Percentiles rank a stretch among this genome's conserved stretches.
Conservation (phyloP, 2,113 vertebrate species). For the Tringa solitaria region DNA sequence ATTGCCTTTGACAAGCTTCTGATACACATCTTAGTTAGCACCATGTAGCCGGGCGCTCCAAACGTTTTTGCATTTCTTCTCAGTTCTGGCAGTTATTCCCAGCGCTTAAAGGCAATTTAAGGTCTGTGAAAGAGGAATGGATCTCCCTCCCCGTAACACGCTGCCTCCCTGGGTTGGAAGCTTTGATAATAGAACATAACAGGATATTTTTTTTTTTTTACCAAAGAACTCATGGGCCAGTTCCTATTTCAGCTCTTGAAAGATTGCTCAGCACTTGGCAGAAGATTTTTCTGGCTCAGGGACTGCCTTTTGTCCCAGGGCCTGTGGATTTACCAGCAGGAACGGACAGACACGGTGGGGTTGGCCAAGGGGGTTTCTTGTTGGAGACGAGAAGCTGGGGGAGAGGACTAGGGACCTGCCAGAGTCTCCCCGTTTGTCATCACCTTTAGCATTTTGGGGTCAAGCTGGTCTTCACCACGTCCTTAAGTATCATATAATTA, state of each 20-base stretch:
- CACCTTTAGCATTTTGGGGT: neutral
- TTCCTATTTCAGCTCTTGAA: neutral
- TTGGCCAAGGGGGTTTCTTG: neutral
- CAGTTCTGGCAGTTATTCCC: neutral
- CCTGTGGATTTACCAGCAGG: neutral
- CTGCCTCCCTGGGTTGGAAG: neutral
- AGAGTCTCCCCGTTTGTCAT: neutral
- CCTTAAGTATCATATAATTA: neutral
- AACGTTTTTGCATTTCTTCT: neutral
- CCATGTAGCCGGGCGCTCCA: neutral
- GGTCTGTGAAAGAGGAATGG: neutral
- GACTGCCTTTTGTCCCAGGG: neutral
- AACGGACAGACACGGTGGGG: rapidly evolving
- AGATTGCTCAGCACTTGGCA: neutral
- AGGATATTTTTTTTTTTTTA: neutral
- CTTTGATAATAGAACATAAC: neutral
- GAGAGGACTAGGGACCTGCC: neutral
- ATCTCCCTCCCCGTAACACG: neutral
- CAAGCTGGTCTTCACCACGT: neutral
- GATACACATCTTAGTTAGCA: neutral
- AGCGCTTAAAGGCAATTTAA: neutral
- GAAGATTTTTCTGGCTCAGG: neutral
- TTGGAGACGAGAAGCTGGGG: too few relatives aligned
- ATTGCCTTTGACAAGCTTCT: neutral
- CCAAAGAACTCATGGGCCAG: neutral